A percentile compares a stretch with the other conserved stretches of the same genome.
Evolutionary conservation across 2,797 vertebrate genomes (phyloP).

Genomic region (Poliocrania exsul): DNA sequence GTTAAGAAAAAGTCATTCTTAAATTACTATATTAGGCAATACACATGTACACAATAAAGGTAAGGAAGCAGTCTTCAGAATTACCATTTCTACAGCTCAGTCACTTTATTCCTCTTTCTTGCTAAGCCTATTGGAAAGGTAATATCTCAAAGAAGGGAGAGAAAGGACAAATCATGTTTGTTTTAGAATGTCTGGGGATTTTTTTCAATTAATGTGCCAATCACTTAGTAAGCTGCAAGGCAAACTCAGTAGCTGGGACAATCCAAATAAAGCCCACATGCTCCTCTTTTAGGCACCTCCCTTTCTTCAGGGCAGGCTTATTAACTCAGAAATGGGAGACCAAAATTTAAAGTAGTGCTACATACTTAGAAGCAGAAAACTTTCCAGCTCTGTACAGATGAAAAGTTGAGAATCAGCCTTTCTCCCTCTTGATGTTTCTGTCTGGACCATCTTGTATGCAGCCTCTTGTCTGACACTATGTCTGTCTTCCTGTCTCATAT

Average conservation of each 20-base stretch:
- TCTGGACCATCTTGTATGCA: neutral
- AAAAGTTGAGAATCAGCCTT: neutral
- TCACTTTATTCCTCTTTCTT: neutral
- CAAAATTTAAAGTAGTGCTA: neutral
- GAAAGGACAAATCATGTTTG: neutral
- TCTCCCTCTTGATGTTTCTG: neutral
- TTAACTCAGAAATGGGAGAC: neutral
- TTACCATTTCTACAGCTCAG: neutral
- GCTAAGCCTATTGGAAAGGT: neutral
- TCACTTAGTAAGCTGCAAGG: neutral
- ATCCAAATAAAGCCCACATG: slow-evolving; percentile 29
- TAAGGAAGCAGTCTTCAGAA: neutral
- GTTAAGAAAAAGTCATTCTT: slow-evolving; percentile 17
- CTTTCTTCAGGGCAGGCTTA: slow-evolving; percentile 13
- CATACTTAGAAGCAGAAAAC: neutral
- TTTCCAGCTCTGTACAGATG: neutral
- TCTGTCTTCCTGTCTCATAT: neutral
- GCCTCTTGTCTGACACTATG: neutral
- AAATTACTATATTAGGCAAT: neutral
- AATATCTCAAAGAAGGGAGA: neutral
- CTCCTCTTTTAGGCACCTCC: neutral
- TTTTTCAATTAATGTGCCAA: neutral
- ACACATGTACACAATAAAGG: neutral
- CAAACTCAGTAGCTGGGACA: slow-evolving; percentile 27
- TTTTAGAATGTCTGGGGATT: slow-evolving; percentile 11